Evolutionary conservation across 1,140 invertebrate genomes (phyloP).

Genomic region (Neodiprion virginianus): DNA sequence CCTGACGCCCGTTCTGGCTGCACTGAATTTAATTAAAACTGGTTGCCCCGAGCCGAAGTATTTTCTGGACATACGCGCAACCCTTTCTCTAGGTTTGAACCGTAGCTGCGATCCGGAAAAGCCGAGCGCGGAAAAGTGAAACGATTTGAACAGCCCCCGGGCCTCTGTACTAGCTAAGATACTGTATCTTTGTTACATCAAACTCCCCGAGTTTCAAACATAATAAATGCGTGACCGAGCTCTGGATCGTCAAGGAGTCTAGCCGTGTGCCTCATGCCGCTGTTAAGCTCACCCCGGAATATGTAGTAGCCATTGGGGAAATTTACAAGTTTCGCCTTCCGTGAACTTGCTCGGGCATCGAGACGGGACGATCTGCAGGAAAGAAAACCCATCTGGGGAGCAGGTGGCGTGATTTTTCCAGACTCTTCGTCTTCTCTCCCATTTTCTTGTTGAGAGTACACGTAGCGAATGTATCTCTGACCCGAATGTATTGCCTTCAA

Average conservation of each 20-base stretch:
- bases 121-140: background rate
- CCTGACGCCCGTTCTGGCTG: too few species aligned
- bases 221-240: constrained; percentile 3
- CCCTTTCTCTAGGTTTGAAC: too few species aligned
- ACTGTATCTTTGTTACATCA: constrained; percentile 9
- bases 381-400: background rate
- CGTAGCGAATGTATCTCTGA: background rate
- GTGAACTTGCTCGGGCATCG: constrained; percentile 12
- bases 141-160: background rate
- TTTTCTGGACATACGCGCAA: too few species aligned
- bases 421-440: background rate
- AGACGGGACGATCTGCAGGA: constrained; percentile 1
- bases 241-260: background rate
- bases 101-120: too few species aligned
- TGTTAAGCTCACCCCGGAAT: constrained; percentile 15
- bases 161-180: background rate
- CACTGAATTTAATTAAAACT: too few species aligned
- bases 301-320: constrained; percentile 22
- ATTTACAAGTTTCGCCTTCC: constrained; percentile 19
- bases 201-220: constrained; percentile 4
- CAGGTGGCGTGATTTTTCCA: background rate
- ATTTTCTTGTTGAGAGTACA: background rate
- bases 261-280: background rate
- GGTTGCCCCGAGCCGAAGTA: too few species aligned
- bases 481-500: too few species aligned